A percentile compares a stretch with the other conserved stretches of the same genome.
phyloP scores from a whole-genome alignment of 2,888 invertebrate genomes.

The Trachelus tabidus region DNA sequence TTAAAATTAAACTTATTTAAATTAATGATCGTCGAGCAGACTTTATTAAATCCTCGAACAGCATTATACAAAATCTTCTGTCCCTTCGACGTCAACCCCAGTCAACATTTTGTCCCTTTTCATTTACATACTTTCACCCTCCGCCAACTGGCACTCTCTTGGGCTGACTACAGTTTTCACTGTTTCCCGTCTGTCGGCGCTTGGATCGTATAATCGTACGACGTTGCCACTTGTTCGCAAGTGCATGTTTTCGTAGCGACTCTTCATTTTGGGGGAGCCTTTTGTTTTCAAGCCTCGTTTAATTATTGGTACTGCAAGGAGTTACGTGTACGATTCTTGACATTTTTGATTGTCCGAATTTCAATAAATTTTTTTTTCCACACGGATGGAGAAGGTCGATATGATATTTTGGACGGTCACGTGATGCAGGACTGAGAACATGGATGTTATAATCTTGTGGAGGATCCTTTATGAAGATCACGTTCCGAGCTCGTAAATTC shows the following conservation, averaged over 20 bases:
- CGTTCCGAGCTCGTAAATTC: background rate
- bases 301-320: background rate
- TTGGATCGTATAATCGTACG: too few species aligned
- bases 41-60: conserved; percentile 17
- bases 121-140: background rate
- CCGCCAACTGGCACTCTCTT: background rate
- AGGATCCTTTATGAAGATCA: background rate
- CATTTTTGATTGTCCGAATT: background rate
- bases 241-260: background rate
- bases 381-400: background rate
- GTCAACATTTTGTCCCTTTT: background rate
- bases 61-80: background rate
- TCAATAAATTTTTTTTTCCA: background rate
- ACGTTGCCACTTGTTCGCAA: background rate
- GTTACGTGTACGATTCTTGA: background rate
- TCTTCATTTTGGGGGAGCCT: background rate
- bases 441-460: background rate
- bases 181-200: background rate
- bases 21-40: conserved; percentile 7
- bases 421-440: background rate
- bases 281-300: background rate
- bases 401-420: background rate
- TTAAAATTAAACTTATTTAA: conserved; percentile 17
- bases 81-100: background rate
- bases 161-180: background rate